Evolutionary conservation across 2,888 invertebrate species (phyloP).

Genomic region (Napeogenes sylphis): DNA sequence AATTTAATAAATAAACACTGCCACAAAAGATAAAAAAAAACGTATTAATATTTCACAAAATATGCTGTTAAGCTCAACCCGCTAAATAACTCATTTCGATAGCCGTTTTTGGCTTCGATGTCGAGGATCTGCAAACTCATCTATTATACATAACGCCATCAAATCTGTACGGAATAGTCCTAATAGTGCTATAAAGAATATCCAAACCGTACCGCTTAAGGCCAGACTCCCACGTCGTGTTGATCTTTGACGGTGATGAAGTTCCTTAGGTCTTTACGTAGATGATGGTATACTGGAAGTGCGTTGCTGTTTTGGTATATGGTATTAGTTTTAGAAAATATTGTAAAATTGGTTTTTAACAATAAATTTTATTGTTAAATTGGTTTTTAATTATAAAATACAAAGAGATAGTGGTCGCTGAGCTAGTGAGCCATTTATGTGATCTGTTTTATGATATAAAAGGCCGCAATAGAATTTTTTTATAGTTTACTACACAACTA

Average conservation of each 20-base stretch:
- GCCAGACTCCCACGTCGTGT: slow-evolving; percentile 57
- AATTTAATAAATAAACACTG: too few relatives aligned
- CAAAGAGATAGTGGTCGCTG: too few relatives aligned
- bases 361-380: too few relatives aligned
- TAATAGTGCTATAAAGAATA: slow-evolving; percentile 30
- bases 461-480: too few relatives aligned
- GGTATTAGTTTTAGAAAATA: too few relatives aligned
- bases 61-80: slow-evolving; percentile 6
- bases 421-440: too few relatives aligned
- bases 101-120: slow-evolving; percentile 20
- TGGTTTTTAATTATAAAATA: too few relatives aligned
- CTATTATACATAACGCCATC: slow-evolving; percentile 30
- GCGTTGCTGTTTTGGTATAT: slow-evolving; percentile 5
- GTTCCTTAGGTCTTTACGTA: slow-evolving; percentile 40
- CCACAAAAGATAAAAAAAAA: background rate
- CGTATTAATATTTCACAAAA: background rate
- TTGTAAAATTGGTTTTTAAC: too few relatives aligned
- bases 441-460: too few relatives aligned
- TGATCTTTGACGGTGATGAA: slow-evolving; percentile 53
- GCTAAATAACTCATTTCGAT: slow-evolving; percentile 17
- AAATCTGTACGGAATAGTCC: slow-evolving; percentile 29
- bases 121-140: slow-evolving; percentile 30
- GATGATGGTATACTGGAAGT: slow-evolving; percentile 40
- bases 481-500: too few relatives aligned
- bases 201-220: slow-evolving; percentile 33